A percentile compares a stretch with the other conserved stretches of the same genome.
Evolutionary conservation across 2,113 vertebrate species (phyloP).

Genomic region (Indri indri): DNA sequence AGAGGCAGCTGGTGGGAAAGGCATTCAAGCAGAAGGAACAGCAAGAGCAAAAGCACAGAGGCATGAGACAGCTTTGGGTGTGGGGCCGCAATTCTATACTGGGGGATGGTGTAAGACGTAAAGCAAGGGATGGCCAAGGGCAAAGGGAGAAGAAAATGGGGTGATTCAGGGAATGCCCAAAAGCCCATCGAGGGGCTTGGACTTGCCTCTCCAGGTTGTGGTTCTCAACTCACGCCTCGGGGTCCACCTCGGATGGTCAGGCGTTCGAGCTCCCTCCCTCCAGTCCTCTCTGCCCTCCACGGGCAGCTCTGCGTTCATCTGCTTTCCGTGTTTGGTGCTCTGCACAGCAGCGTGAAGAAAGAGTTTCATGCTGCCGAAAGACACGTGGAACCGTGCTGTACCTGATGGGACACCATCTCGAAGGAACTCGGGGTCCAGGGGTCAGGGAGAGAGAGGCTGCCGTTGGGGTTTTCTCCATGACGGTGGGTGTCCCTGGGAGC

Average conservation of each 20-base stretch:
- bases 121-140: neutral
- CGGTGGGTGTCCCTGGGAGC: neutral
- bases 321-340: neutral
- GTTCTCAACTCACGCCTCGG: neutral
- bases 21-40: neutral
- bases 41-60: neutral
- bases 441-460: neutral
- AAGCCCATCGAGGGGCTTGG: neutral
- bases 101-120: neutral
- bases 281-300: neutral
- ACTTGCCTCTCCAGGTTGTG: neutral
- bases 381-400: neutral
- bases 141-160: neutral
- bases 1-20: neutral
- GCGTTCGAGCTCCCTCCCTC: neutral
- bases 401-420: neutral
- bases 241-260: neutral
- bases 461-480: neutral
- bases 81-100: neutral
- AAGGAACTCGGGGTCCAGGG: neutral
- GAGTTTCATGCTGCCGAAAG: neutral
- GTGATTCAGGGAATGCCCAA: neutral
- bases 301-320: neutral
- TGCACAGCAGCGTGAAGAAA: rapidly evolving
- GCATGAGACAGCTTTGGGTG: neutral